Conservation (phyloP, 1,140 invertebrate species). For the Aphis craccivora region DNA sequence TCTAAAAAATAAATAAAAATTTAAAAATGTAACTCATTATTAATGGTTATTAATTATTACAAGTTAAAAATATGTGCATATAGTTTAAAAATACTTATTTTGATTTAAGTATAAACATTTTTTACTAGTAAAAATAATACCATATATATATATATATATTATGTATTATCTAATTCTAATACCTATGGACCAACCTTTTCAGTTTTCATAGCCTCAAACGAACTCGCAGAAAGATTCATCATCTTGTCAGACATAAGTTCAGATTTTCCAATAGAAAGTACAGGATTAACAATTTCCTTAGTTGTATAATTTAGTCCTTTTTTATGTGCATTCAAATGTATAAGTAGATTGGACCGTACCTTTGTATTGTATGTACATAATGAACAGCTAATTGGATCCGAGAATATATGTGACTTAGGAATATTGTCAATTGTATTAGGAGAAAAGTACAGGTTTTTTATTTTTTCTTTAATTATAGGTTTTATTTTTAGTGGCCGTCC, state of each 20-base stretch:
- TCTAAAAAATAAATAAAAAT: not conserved
- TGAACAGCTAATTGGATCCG: conserved; percentile 43
- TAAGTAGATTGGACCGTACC: conserved; percentile 76
- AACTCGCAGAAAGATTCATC: conserved; percentile 80
- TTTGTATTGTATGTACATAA: conserved; percentile 58
- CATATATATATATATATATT: no score
- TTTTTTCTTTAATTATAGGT: not conserved
- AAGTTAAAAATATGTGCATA: not conserved
- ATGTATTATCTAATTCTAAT: no score
- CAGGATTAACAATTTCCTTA: conserved; percentile 73
- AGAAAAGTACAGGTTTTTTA: conserved; percentile 21
- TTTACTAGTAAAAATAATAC: no score
- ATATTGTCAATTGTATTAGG: conserved; percentile 43
- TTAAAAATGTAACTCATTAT: not conserved
- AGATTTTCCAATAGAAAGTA: conserved; percentile 78
- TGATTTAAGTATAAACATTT: not conserved
- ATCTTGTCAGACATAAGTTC: conserved; percentile 86
- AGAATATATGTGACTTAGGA: conserved; percentile 55
- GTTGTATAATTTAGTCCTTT: conserved; percentile 70
- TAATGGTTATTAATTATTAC: not conserved
- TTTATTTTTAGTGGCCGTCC: not conserved
- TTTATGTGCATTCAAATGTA: conserved; percentile 75
- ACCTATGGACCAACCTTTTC: no score
- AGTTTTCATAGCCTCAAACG: conserved; percentile 61
- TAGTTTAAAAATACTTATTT: not conserved